A percentile compares a stretch with the other conserved stretches of the same genome.
These are phyloP conservation scores for Capitella teleta DNA, from an alignment of 1,140 invertebrate species.

Conservation along the genomic window DNA sequence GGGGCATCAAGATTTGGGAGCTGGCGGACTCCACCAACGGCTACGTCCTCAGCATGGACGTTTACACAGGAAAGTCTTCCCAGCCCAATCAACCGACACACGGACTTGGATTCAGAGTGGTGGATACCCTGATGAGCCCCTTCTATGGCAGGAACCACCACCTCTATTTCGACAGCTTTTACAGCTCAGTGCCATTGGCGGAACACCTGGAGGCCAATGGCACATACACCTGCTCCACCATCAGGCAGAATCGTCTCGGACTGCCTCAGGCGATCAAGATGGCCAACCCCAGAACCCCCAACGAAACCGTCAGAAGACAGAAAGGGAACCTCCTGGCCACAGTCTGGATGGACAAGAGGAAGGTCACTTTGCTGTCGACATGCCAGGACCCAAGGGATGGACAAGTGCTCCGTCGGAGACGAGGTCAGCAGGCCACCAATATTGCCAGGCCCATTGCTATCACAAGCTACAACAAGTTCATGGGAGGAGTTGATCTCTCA, in stretches of 20 bases:
- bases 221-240: neutral
- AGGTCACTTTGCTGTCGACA: no score
- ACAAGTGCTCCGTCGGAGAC: no score
- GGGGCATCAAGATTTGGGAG: conserved; percentile 39
- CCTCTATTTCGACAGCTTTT: conserved; percentile 1
- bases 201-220: neutral
- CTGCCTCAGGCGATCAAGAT: conserved; percentile 1
- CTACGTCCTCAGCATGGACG: conserved; percentile 4
- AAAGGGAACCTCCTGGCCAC: no score
- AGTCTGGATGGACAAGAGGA: no score
- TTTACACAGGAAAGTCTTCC: conserved; percentile 2
- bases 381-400: no score
- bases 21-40: conserved; percentile 12
- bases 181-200: neutral
- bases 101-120: neutral
- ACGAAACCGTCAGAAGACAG: no score
- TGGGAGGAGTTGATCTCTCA: no score
- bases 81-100: no score
- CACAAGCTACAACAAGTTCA: no score
- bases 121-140: neutral
- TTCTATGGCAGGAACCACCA: neutral
- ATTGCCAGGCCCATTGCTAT: no score
- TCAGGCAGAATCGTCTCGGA: neutral
- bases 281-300: no score
- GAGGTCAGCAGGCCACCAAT: no score